Conservation (phyloP, 2,113 vertebrate genomes). For the Phalacrocorax aristotelis region DNA sequence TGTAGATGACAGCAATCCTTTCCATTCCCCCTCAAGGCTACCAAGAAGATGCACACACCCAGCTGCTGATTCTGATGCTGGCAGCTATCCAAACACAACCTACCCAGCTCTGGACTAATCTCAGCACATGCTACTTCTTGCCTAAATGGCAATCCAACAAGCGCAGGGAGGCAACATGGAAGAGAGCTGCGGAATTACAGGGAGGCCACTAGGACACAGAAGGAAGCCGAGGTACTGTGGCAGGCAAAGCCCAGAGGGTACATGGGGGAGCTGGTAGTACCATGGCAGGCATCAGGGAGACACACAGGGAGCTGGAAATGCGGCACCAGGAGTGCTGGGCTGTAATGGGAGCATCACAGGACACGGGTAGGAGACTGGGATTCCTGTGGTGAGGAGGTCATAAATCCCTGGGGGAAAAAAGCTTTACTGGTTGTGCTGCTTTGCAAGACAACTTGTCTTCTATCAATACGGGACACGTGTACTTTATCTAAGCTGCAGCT, state of each 20-base stretch:
- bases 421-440: background rate
- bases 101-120: background rate
- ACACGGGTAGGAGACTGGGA: fast-evolving
- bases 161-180: fast-evolving
- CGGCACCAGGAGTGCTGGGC: background rate
- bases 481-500: background rate
- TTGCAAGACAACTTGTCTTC: background rate
- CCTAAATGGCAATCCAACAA: background rate
- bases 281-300: background rate
- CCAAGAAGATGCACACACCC: background rate
- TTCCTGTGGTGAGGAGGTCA: background rate
- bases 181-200: background rate
- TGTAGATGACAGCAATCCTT: background rate
- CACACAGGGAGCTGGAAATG: background rate
- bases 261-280: background rate
- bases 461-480: fast-evolving
- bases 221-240: background rate
- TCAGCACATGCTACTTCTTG: background rate
- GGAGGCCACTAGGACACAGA: background rate
- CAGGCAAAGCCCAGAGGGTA: fast-evolving
- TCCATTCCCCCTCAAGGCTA: fast-evolving
- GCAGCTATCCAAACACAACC: background rate
- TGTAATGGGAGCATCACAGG: background rate
- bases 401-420: background rate
- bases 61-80: background rate